A percentile compares a stretch with the other conserved stretches of the same genome.
phyloP scores from a whole-genome alignment of 2,888 invertebrate species.

The Anagyrus pseudococci region DNA sequence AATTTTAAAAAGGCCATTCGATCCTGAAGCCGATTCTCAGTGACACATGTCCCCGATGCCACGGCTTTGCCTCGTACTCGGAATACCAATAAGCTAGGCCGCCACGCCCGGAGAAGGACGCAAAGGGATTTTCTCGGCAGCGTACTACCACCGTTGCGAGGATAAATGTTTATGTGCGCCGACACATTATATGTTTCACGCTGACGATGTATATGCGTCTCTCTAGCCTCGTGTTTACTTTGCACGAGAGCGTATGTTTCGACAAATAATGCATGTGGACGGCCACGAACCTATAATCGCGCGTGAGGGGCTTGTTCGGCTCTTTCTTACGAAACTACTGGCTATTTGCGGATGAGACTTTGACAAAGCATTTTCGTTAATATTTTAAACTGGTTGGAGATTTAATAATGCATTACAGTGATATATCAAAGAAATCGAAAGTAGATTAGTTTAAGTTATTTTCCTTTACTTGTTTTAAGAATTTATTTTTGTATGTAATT shows the following conservation, averaged over 20 bases:
- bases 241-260: not conserved
- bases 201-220: slow-evolving; percentile 39
- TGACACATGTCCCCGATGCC: slow-evolving; percentile 60
- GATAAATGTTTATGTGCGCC: slow-evolving; percentile 46
- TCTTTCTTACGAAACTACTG: no score
- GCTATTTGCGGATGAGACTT: not conserved
- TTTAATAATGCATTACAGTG: no score
- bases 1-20: slow-evolving; percentile 59
- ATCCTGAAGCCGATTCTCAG: slow-evolving; percentile 38
- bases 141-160: slow-evolving; percentile 22
- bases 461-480: no score
- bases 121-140: slow-evolving; percentile 37
- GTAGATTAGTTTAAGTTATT: no score
- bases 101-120: not conserved
- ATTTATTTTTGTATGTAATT: no score
- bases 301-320: not conserved
- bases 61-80: slow-evolving; percentile 41
- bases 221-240: slow-evolving; percentile 23
- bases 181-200: slow-evolving; percentile 43
- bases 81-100: slow-evolving; percentile 55
- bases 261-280: slow-evolving; percentile 25
- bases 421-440: no score
- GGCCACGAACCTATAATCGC: not conserved
- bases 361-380: not conserved
- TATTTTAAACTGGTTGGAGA: no score